phyloP scores from a whole-genome alignment of 2,888 invertebrate genomes.

The Harpalus rufipes region DNA sequence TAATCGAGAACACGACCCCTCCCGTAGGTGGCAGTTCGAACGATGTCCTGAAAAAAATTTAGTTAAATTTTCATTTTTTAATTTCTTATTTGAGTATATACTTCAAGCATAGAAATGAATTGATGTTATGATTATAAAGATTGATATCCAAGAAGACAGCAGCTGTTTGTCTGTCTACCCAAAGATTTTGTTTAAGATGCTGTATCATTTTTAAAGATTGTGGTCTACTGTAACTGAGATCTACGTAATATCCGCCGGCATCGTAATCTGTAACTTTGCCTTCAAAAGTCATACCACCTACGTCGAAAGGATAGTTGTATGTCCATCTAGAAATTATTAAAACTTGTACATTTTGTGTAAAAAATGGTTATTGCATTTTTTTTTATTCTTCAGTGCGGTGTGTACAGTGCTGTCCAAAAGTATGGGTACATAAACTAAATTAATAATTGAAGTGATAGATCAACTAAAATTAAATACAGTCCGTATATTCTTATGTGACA shows the following conservation, averaged over 20 bases:
- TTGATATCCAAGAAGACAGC: slow-evolving; percentile 83
- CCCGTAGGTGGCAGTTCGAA: slow-evolving; percentile 84
- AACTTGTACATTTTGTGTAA: not conserved
- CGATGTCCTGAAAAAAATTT: slow-evolving; percentile 77
- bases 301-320: slow-evolving; percentile 74
- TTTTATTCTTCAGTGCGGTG: too few relatives aligned
- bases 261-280: slow-evolving; percentile 77
- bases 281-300: slow-evolving; percentile 75
- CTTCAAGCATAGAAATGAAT: slow-evolving; percentile 83
- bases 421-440: too few relatives aligned
- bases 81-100: slow-evolving; percentile 71
- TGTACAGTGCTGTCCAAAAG: too few relatives aligned
- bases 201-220: slow-evolving; percentile 76
- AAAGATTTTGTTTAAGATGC: slow-evolving; percentile 77
- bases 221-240: slow-evolving; percentile 76
- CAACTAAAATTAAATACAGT: too few relatives aligned
- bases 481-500: too few relatives aligned
- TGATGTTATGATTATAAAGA: slow-evolving; percentile 84
- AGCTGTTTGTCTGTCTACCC: slow-evolving; percentile 83
- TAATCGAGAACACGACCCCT: slow-evolving; percentile 80
- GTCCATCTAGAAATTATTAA: slow-evolving; percentile 68
- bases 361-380: too few relatives aligned
- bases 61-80: not conserved
- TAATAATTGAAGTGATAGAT: too few relatives aligned
- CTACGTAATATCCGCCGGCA: slow-evolving; percentile 78